Base-by-base conservation (phyloP, 2,113 vertebrate genomes). In the Gymnocephalus cernua region DNA sequence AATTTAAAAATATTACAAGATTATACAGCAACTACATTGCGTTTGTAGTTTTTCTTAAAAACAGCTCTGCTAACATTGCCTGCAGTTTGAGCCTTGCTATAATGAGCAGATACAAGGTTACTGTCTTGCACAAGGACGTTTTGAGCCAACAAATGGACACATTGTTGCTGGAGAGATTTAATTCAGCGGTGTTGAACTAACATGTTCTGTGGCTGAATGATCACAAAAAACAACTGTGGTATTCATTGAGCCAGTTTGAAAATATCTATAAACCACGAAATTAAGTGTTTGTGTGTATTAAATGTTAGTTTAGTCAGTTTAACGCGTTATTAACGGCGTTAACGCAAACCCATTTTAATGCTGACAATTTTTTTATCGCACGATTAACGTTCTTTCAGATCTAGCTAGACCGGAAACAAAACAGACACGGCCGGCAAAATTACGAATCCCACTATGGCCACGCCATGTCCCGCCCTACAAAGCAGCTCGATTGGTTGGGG, bases 71-170 rank as follows among this genome's bases (percentile, higher is more conserved):
- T 50, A 23, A 48, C 9, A 6, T 11, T 19, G 12, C 45, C 45
- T 72, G 51, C 65, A 45, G 25, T 71, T 66, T 47, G 19, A 29
- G 6, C 29, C 41, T 53, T 67, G 14, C 38, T 56, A 29, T 64
- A 58, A 64, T 77, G 32, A 50, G 41, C 54, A 66, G 65, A 58
- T 47, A 29, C 76, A 86, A 83, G 72, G 77, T 83, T 57, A 45
- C 21, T 18, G 53, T 75, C 58, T 69, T 25, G 29, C 38, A 74
- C 29, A 66, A 67, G 29, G 64, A 35, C 45, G 35, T 29, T 64
- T 68, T 27, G 19, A 41, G 58, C 41, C 12, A 23, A 41, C 68
- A 78, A 75, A 82, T 58, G 53, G n/a, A 47, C 45, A 8, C 23
- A 44, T 27, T 63, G 50, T 27, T n/a, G 13, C 14, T 12, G 18